Conservation (phyloP, 2,113 vertebrate genomes). For the Fregetta grallaria region DNA sequence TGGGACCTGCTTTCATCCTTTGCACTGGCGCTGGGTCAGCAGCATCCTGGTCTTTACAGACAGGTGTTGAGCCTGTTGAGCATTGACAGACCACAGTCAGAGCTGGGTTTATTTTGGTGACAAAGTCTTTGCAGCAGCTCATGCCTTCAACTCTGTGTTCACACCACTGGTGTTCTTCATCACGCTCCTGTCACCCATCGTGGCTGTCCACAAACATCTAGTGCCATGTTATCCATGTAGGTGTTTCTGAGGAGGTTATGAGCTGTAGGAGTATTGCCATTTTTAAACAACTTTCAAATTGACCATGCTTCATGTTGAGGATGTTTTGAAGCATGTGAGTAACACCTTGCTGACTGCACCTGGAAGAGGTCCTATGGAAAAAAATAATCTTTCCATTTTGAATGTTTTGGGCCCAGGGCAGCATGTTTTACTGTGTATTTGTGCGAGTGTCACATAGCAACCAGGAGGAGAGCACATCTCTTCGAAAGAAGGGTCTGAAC, state of each 20-base stretch:
- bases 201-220: not conserved
- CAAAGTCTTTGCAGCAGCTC: not conserved
- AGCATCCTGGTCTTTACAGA: not conserved
- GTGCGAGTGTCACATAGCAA: not conserved
- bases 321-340: not conserved
- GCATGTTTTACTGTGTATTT: slow-evolving; percentile 2
- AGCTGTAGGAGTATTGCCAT: not conserved
- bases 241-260: not conserved
- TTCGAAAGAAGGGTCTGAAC: not conserved
- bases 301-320: not conserved
- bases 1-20: not conserved
- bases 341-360: not conserved
- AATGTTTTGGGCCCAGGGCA: not conserved
- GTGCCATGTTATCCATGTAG: not conserved
- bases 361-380: not conserved
- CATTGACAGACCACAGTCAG: not conserved
- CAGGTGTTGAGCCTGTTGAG: not conserved
- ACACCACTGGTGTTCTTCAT: not conserved
- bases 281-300: not conserved
- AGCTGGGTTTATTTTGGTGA: not conserved
- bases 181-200: not conserved
- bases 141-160: not conserved
- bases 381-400: not conserved
- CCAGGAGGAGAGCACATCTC: not conserved
- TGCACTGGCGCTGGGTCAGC: not conserved